Conservation (phyloP, 2,113 vertebrate species). For the Platichthys stellatus region DNA sequence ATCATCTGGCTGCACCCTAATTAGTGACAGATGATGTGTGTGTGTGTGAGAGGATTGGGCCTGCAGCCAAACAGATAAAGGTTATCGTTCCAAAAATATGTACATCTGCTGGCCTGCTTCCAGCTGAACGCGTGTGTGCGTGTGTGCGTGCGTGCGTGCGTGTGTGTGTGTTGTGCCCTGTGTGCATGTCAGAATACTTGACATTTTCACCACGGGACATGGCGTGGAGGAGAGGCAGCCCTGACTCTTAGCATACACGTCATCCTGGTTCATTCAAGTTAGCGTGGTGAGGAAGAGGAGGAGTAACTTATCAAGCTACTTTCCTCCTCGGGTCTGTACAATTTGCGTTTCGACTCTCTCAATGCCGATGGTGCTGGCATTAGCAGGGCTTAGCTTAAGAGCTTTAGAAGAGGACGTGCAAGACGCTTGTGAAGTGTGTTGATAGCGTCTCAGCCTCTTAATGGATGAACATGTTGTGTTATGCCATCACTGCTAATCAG, state of each 20-base stretch:
- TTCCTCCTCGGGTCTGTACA: constrained; percentile 35
- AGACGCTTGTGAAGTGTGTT: constrained; percentile 38
- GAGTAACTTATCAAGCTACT: constrained; percentile 37
- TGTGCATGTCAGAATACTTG: constrained; percentile 50
- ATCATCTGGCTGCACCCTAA: constrained; percentile 71
- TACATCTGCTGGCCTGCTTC: constrained; percentile 55
- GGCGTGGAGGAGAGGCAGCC: constrained; percentile 35
- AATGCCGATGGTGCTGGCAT: constrained; percentile 44
- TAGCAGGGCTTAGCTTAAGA: constrained; percentile 44
- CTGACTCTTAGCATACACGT: constrained; percentile 11
- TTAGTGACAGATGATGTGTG: constrained; percentile 70
- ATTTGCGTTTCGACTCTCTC: constrained; percentile 36
- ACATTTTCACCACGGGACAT: constrained; percentile 55
- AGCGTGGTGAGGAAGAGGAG: constrained; percentile 6
- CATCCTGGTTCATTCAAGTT: constrained; percentile 31
- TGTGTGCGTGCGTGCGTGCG: background rate
- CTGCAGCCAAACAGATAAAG: constrained; percentile 69
- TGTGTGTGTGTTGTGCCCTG: constrained; percentile 12
- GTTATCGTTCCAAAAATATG: constrained; percentile 76
- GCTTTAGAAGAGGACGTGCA: constrained; percentile 38
- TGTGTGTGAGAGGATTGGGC: constrained; percentile 35
- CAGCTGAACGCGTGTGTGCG: constrained; percentile 27
- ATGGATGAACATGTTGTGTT: constrained; percentile 25
- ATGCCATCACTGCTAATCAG: background rate
- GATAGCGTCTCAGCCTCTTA: constrained; percentile 17